Evolutionary conservation across 92 coral and sea anemone species (phyloP).

Genomic region (Porites evermanni): DNA sequence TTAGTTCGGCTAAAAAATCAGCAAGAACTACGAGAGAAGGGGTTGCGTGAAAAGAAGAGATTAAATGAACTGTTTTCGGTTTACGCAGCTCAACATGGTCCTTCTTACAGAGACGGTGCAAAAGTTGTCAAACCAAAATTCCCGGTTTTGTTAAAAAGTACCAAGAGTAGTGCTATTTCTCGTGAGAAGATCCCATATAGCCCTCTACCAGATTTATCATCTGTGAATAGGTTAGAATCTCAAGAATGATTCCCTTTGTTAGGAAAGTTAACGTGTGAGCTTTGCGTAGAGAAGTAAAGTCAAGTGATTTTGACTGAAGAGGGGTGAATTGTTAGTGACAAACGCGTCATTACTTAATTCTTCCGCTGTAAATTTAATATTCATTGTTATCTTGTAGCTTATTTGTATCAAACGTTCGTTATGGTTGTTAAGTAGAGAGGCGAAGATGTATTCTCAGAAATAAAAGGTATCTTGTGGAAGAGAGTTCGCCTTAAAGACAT

Average conservation of each 20-base stretch:
- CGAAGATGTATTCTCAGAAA: neutral
- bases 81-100: slow-evolving; percentile 88
- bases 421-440: neutral
- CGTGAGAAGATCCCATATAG: slow-evolving; percentile 45
- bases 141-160: slow-evolving; percentile 74
- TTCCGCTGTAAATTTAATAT: neutral
- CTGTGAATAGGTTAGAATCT: slow-evolving; percentile 19
- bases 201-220: slow-evolving; percentile 51
- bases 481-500: too few relatives aligned
- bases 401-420: neutral
- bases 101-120: slow-evolving; percentile 79
- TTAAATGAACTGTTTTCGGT: slow-evolving; percentile 77
- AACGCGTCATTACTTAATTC: neutral
- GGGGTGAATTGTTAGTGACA: neutral
- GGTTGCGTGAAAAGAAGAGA: slow-evolving; percentile 76
- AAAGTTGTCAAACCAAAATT: slow-evolving; percentile 78
- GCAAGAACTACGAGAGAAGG: slow-evolving; percentile 59
- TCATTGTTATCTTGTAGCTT: neutral
- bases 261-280: neutral
- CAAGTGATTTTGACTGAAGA: neutral
- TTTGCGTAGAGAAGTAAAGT: neutral
- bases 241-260: slow-evolving; percentile 5
- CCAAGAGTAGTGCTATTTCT: slow-evolving; percentile 42
- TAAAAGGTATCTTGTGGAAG: neutral
- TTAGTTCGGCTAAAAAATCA: slow-evolving; percentile 39